A percentile compares a stretch with the other conserved stretches of the same genome.
Conservation (phyloP, 2,797 vertebrate species). For the Anguilla obscura region DNA sequence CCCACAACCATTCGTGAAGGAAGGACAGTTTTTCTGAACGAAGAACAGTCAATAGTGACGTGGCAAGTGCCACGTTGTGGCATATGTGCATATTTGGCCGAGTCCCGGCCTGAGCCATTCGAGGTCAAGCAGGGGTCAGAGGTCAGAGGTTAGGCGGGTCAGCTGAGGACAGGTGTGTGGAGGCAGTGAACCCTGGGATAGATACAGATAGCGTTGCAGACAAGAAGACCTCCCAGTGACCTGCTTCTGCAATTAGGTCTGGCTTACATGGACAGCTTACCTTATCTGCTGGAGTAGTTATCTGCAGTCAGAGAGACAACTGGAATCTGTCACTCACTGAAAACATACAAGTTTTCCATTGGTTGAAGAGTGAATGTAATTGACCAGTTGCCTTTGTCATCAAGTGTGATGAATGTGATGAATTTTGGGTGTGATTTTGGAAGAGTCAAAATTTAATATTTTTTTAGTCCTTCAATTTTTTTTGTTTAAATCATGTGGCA, state of each 20-base stretch:
- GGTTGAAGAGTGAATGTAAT: neutral
- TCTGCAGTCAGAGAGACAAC: conserved; percentile 66
- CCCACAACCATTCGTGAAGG: neutral
- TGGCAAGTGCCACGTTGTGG: neutral
- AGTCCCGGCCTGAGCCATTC: neutral
- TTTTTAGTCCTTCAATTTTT: neutral
- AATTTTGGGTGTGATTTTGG: neutral
- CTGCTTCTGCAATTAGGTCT: conserved; percentile 63
- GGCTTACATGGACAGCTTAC: conserved; percentile 63
- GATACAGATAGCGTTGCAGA: conserved; percentile 58
- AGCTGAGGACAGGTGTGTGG: conserved; percentile 56
- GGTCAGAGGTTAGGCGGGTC: conserved; percentile 56
- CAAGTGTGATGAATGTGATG: neutral
- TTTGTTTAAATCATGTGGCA: neutral
- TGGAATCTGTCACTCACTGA: conserved; percentile 69
- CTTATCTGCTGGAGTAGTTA: conserved; percentile 73
- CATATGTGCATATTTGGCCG: neutral
- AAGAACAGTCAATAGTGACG: neutral
- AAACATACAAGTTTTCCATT: conserved; percentile 8
- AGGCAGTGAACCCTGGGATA: conserved; percentile 59
- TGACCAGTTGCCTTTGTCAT: neutral
- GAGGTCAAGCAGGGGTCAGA: conserved; percentile 49
- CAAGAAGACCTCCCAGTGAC: conserved; percentile 63
- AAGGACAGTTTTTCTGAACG: neutral
- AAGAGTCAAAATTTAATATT: neutral